A percentile compares a stretch with the other conserved stretches of the same genome.
phyloP scores from a whole-genome alignment of 2,113 vertebrate species.

The Dipodomys stephensi region DNA sequence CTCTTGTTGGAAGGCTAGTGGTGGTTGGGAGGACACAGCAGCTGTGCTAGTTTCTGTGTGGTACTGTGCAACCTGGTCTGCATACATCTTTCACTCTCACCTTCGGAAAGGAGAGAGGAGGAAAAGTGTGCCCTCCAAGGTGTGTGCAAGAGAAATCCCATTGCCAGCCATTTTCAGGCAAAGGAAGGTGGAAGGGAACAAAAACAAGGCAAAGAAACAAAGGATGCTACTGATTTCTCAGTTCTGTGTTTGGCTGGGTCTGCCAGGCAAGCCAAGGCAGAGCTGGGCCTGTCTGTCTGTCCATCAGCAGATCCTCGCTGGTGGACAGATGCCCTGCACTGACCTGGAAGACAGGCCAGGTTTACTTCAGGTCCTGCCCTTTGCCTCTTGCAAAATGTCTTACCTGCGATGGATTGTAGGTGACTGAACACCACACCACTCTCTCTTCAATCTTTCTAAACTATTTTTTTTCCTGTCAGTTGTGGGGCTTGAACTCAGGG shows the following conservation, averaged over 20 bases:
- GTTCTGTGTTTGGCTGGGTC: not conserved
- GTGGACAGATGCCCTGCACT: not conserved
- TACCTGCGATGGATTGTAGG: not conserved
- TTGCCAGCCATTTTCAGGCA: not conserved
- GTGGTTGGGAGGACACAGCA: conserved; percentile 73
- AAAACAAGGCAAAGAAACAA: not conserved
- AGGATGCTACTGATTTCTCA: not conserved
- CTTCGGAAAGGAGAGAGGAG: conserved; percentile 57
- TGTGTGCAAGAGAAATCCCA: not conserved
- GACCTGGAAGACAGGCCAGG: not conserved
- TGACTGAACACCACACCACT: not conserved
- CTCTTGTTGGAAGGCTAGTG: conserved; percentile 51
- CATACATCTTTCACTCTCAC: conserved; percentile 50
- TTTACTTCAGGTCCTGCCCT: not conserved
- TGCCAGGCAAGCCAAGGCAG: not conserved
- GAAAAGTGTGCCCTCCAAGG: not conserved
- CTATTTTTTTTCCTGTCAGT: not conserved
- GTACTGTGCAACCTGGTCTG: conserved; percentile 59
- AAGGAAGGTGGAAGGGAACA: not conserved
- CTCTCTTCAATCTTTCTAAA: conserved; percentile 13
- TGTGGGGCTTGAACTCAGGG: no score
- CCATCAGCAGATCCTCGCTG: not conserved
- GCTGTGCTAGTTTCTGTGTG: conserved; percentile 60
- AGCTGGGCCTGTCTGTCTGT: not conserved
- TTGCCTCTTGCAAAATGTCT: not conserved